Evolutionary conservation across 1,140 invertebrate genomes (phyloP), one percentile per base, ranked within the genome.

Genomic region (Eubasilissa regina): DNA sequence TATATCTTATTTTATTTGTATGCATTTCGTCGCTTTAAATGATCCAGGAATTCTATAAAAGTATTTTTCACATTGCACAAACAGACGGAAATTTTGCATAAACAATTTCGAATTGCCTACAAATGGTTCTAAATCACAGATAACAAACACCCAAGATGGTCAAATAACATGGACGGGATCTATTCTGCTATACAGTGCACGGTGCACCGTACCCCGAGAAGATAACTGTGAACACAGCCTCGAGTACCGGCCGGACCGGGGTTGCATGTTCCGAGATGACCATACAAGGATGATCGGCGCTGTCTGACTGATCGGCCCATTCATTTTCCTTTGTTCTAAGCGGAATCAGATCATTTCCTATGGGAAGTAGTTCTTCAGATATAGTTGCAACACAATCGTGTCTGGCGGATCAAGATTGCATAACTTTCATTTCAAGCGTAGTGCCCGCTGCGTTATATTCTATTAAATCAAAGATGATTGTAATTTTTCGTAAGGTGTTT

Each of bases 71-170:
- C 25, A 35, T 35, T 35, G 6, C 25, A 1, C 25, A 6, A 35
- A 35, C 25, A 6, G n/a, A 7, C n/a, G 53, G 44, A 13, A 0
- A 17, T 44, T 66, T 66, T 66, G 62, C 25, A 64, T 64, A 25
- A 13, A 35, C 25, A 35, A 66, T 66, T 66, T 47, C 62, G 35
- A 45, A 66, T 44, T 62, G 60, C 13, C 62, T 66, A 15, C 25
- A 47, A 66, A 66, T n/a, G 62, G 62, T 66, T 66, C 43, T 66
- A 66, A 66, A 66, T 45, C 62, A 66, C 17, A 44, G 62, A 66
- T 66, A 47, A 66, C 43, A 43, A 47, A 66, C 43, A 43, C 62
- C 62, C 12, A 44, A 66, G n/a, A 66, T 66, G 62, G 62, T 12
- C 21, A 45, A 66, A 47, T 66, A 35, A 35, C 6, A 47, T 58